Percentiles rank a stretch among this genome's conserved stretches.
phyloP scores from a whole-genome alignment of 2,797 vertebrate species.

The Danio albolineatus region DNA sequence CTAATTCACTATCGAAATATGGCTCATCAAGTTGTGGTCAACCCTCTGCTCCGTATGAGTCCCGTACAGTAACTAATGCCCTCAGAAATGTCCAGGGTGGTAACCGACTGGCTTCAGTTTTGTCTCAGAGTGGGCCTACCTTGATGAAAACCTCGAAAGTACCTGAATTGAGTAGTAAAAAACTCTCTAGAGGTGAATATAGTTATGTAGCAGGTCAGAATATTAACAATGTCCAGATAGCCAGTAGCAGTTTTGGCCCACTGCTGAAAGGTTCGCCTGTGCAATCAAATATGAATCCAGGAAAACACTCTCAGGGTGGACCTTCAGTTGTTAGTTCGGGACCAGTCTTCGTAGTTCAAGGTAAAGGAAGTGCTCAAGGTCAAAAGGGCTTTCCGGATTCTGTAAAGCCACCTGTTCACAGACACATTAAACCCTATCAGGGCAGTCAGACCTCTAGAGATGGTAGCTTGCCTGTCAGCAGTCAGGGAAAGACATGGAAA shows the following conservation, averaged over 20 bases:
- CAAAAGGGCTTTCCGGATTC: background rate
- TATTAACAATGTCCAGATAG: background rate
- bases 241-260: slow-evolving; percentile 6
- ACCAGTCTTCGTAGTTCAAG: background rate
- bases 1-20: slow-evolving; percentile 1
- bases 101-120: background rate
- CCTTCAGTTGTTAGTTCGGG: slow-evolving; percentile 18
- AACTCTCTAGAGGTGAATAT: background rate
- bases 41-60: background rate
- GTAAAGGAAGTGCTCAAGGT: background rate
- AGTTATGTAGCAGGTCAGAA: background rate
- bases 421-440: background rate
- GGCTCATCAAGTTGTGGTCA: background rate
- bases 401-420: background rate
- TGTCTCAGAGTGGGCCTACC: background rate
- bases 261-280: background rate
- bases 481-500: background rate
- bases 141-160: background rate
- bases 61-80: background rate
- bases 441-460: background rate
- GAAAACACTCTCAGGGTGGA: background rate
- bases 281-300: background rate
- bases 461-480: background rate
- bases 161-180: background rate
- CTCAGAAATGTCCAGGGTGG: background rate